Evolutionary conservation across 2,797 vertebrate genomes (phyloP), one percentile per base, ranked within the genome.

Genomic region (Tenualosa thibaudeaui): DNA sequence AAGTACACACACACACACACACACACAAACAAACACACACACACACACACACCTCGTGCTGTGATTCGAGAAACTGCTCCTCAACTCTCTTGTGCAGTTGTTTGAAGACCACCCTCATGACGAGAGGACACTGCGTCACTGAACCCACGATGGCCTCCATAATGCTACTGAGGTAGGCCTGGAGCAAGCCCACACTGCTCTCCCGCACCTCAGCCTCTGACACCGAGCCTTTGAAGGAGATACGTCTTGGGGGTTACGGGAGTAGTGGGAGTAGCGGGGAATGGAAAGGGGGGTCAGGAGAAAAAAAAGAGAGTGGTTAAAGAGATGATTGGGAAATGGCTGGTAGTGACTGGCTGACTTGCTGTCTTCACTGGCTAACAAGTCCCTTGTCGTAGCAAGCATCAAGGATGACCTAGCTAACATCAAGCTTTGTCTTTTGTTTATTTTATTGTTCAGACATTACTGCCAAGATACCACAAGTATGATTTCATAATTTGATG

Each of bases 81-180:
- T 96, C 95, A 15, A 96, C 97, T 0, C 94, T 89, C 92, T 91
- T 94, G 90, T 94, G 95, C 81, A 98, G 95, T 90, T 95, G 96
- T 91, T 96, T 97, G 95, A 98, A 97, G 91, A 93, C 87, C 84
- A 95, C 82, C 88, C 97, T 94, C 96, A 97, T 96, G 89, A 95
- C 89, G 0, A 95, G 90, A 83, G 96, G 97, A 90, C 97, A 97
- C 89, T 95, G 94, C 75, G 93, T 89, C 12, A 94, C 93, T 0
- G 93, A 95, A 88, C 90, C 90, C 87, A 93, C 91, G 4, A 95
- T 95, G 86, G 94, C 93, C 85, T 91, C 93, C 54, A 92, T 92
- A 89, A 94, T 94, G 91, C 89, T 93, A 78, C 88, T 92, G 86
- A 95, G 92, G 90, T 95, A 95, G 81, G 84, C 87, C 83, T 94